Evolutionary conservation across 2,888 invertebrate genomes (phyloP).

Genomic region (Alloplasta piceator): DNA sequence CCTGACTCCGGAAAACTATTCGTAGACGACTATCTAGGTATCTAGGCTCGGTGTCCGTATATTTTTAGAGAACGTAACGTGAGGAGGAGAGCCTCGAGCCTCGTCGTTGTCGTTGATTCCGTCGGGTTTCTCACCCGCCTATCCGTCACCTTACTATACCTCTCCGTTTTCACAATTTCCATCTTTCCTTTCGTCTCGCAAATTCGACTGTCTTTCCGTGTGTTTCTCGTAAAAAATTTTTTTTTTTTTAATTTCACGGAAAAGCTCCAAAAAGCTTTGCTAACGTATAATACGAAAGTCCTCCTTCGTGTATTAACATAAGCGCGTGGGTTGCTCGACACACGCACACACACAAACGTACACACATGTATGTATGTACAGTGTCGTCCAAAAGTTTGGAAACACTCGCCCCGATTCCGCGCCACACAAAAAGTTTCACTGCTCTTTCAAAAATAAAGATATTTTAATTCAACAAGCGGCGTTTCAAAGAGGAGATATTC

Average conservation of each 20-base stretch:
- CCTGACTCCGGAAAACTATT: conserved; percentile 77
- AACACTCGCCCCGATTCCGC: no score
- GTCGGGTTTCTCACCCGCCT: conserved; percentile 57
- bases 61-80: conserved; percentile 83
- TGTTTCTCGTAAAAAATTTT: neutral
- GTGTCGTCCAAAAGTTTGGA: no score
- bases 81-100: conserved; percentile 75
- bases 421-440: no score
- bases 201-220: neutral
- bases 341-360: neutral
- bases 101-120: conserved; percentile 65
- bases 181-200: neutral
- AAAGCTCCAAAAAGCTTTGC: neutral
- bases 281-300: conserved; percentile 16
- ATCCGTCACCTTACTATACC: conserved; percentile 55
- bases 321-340: conserved; percentile 43
- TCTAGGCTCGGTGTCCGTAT: conserved; percentile 83
- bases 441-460: no score
- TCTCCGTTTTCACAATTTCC: conserved; percentile 29
- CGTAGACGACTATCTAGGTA: conserved; percentile 83
- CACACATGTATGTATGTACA: neutral
- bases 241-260: conserved; percentile 16
- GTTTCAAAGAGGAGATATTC: no score
- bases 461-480: no score
- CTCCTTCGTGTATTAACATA: conserved; percentile 39